Conservation (phyloP, 1,140 invertebrate genomes). For the Vanessa atalanta region DNA sequence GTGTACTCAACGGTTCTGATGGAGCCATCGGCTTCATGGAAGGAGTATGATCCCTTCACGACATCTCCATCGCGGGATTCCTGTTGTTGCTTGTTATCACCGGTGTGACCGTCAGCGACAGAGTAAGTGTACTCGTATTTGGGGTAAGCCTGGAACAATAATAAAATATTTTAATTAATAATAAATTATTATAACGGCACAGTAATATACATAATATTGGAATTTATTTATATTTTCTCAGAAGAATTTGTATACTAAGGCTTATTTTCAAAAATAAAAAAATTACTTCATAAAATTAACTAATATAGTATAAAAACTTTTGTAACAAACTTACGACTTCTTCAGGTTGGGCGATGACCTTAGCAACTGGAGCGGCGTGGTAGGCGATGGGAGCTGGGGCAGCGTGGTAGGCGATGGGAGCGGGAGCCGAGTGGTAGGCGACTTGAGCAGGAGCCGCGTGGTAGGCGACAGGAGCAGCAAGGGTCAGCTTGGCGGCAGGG, state of each 20-base stretch:
- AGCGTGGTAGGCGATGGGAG: slow-evolving; percentile 37
- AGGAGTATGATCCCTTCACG: slow-evolving; percentile 81
- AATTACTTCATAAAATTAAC: no score
- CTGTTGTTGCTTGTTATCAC: slow-evolving; percentile 58
- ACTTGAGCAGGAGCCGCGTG: slow-evolving; percentile 53
- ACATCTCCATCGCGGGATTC: slow-evolving; percentile 79
- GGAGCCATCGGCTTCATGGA: slow-evolving; percentile 81
- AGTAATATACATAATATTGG: no score
- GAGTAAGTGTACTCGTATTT: slow-evolving; percentile 80
- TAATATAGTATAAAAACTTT: neutral
- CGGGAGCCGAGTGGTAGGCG: slow-evolving; percentile 55
- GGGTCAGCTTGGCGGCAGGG: slow-evolving; percentile 39
- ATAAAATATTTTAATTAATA: neutral
- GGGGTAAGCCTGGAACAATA: slow-evolving; percentile 52
- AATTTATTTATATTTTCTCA: no score
- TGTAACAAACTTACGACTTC: slow-evolving; percentile 51
- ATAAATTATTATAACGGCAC: neutral
- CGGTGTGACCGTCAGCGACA: slow-evolving; percentile 54
- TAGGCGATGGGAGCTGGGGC: slow-evolving; percentile 37
- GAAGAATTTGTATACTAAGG: no score
- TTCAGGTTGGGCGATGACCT: slow-evolving; percentile 47
- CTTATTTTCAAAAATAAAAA: no score
- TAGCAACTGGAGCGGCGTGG: slow-evolving; percentile 48
- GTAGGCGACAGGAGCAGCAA: slow-evolving; percentile 36
- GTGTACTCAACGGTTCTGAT: slow-evolving; percentile 72